These are phyloP conservation scores for Premnoplex brunnescens DNA, from an alignment of 2,797 vertebrate genomes.

Conservation along the genomic window DNA sequence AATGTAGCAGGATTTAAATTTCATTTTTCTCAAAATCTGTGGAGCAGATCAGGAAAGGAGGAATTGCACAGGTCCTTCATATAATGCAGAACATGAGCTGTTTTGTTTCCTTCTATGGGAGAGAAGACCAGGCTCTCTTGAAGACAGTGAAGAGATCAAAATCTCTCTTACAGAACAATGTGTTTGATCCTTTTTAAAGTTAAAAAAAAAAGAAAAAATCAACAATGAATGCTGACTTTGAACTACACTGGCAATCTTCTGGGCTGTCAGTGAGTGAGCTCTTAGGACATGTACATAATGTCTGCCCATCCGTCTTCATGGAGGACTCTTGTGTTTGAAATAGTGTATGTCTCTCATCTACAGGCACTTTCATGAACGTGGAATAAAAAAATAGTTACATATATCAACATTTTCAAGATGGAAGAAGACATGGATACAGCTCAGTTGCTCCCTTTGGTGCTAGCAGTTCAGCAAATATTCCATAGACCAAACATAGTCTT, in stretches of 20 bases:
- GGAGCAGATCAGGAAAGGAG: conserved; percentile 50
- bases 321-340: conserved; percentile 57
- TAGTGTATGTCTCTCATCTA: conserved; percentile 67
- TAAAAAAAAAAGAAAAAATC: neutral
- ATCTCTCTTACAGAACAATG: neutral
- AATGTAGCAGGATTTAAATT: conserved; percentile 53
- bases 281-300: conserved; percentile 39
- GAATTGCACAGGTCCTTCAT: conserved; percentile 30
- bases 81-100: conserved; percentile 41
- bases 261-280: conserved; percentile 47
- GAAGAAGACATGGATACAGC: conserved; percentile 39
- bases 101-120: neutral
- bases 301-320: neutral
- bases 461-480: conserved; percentile 62
- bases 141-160: neutral
- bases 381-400: conserved; percentile 54
- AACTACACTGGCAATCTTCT: conserved; percentile 10
- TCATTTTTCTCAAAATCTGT: conserved; percentile 34
- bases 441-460: conserved; percentile 72
- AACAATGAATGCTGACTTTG: neutral
- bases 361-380: conserved; percentile 72
- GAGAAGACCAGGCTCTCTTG: conserved; percentile 2
- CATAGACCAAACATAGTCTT: conserved; percentile 60
- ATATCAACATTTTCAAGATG: neutral
- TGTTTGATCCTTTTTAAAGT: conserved; percentile 1